Evolutionary conservation across 2,113 vertebrate genomes (phyloP), one percentile per base, ranked within the genome.

Genomic region (Triplophysa tibetana): DNA sequence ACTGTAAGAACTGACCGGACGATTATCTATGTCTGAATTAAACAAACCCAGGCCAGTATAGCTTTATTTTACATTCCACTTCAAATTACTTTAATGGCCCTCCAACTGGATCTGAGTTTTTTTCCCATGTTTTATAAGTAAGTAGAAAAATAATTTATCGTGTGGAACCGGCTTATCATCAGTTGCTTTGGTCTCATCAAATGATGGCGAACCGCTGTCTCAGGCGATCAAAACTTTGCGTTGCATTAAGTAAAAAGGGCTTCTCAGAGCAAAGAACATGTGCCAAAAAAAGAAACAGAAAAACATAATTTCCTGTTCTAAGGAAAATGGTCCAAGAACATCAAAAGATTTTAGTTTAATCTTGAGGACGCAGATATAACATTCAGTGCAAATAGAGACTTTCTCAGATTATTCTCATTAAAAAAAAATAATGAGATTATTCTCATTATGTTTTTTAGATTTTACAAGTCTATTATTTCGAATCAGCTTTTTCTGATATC

Each of bases 1-100:
- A 65, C 61, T 43, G 26, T 66, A 16, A 52, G 48, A 65, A 77
- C 19, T 8, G 26, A 52, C 45, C 26, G 1, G 21, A 75, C 29
- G 23, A 75, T 75, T 75, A 75, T 63, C 73, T 75, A 1, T 62
- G 60, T 63, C 26, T 63, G 41, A 63, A 75, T 75, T 50, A 75
- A 75, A 63, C 60, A 75, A 75, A 77, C 50, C 43, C 60, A 75
- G 43, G 58, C 29, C 7, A 8, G 33, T 50, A 38, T 38, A 21
- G 45, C 45, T 77, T 38, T 66, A 65, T 65, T 64, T 77, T 23
- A 65, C 45, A 77, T 52, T 61, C 61, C 60, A 64, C 13, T 64
- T 7, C 41, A 65, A 50, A 65, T 65, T 0, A 19, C 41, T 52
- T 52, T 50, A 77, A 54, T 65, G 11, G 16, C 64, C 45, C 24